Evolutionary conservation across 2,113 vertebrate species (phyloP).

Genomic region (Dermatemys mawii): DNA sequence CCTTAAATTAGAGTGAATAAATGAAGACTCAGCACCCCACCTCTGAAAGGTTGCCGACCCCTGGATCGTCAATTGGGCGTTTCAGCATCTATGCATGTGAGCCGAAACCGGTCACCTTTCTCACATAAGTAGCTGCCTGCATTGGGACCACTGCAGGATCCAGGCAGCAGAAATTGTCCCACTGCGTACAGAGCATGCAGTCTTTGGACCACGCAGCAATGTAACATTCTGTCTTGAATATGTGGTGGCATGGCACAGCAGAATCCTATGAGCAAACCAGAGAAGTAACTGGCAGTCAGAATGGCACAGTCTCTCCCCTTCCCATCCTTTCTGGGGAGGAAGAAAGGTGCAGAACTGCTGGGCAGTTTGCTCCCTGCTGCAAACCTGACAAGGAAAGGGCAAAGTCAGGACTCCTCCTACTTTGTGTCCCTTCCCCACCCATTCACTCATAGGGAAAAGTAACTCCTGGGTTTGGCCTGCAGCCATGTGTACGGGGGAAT

Average conservation of each 20-base stretch:
- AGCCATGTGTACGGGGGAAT: neutral
- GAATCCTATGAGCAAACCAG: neutral
- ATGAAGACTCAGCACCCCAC: too few relatives aligned
- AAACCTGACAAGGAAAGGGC: neutral
- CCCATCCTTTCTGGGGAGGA: neutral
- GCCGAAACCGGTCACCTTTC: neutral
- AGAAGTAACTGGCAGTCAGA: rapidly evolving
- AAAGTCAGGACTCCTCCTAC: rapidly evolving
- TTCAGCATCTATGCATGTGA: neutral
- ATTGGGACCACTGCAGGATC: neutral
- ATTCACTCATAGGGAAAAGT: neutral
- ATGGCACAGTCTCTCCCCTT: rapidly evolving
- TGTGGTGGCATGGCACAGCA: rapidly evolving
- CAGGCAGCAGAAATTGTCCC: neutral
- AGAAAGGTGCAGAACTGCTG: neutral
- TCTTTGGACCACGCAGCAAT: rapidly evolving
- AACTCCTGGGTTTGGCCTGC: neutral
- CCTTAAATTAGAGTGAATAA: too few relatives aligned
- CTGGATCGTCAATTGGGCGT: slow-evolving; percentile 27
- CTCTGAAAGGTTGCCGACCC: too few relatives aligned
- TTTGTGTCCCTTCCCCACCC: neutral
- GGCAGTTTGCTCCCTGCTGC: neutral
- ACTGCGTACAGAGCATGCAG: rapidly evolving
- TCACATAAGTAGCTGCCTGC: neutral
- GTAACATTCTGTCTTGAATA: neutral